phyloP scores from a whole-genome alignment of 2,797 vertebrate genomes.

The Sciurus vulgaris region DNA sequence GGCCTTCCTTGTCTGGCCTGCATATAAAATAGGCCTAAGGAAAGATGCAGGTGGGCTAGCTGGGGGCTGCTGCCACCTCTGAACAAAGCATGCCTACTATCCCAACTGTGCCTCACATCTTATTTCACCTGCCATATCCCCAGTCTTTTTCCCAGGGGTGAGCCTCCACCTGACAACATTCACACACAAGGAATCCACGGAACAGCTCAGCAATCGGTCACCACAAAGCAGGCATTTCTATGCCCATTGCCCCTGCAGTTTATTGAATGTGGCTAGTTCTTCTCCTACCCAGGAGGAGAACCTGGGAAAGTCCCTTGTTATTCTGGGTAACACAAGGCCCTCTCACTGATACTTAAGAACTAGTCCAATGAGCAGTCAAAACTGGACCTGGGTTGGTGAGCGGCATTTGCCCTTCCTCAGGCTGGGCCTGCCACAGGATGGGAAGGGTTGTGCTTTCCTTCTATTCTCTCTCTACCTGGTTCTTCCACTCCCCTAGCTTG shows the following conservation, averaged over 20 bases:
- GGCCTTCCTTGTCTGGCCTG: too few species aligned
- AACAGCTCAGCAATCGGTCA: background rate
- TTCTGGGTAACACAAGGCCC: background rate
- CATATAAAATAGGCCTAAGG: too few species aligned
- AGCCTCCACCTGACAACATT: too few species aligned
- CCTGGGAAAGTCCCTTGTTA: background rate
- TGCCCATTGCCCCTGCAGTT: background rate
- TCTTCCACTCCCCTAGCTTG: background rate
- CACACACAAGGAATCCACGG: too few species aligned
- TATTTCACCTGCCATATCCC: too few species aligned
- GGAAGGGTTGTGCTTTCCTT: rapidly evolving
- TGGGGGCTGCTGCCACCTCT: too few species aligned
- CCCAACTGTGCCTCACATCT: too few species aligned
- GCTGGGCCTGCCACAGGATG: rapidly evolving
- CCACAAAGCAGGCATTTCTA: background rate
- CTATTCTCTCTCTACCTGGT: background rate
- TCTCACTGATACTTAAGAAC: background rate
- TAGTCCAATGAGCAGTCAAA: rapidly evolving
- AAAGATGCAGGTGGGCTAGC: too few species aligned
- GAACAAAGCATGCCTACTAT: too few species aligned
- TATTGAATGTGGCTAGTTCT: background rate
- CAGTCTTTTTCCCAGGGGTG: too few species aligned
- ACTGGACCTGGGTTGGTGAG: rapidly evolving
- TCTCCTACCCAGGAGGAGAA: background rate
- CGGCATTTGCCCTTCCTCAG: background rate